A percentile compares a stretch with the other conserved stretches of the same genome.
These are phyloP conservation scores for Pipistrellus pipistrellus DNA, from an alignment of 2,797 vertebrate genomes.

Conservation along the genomic window DNA sequence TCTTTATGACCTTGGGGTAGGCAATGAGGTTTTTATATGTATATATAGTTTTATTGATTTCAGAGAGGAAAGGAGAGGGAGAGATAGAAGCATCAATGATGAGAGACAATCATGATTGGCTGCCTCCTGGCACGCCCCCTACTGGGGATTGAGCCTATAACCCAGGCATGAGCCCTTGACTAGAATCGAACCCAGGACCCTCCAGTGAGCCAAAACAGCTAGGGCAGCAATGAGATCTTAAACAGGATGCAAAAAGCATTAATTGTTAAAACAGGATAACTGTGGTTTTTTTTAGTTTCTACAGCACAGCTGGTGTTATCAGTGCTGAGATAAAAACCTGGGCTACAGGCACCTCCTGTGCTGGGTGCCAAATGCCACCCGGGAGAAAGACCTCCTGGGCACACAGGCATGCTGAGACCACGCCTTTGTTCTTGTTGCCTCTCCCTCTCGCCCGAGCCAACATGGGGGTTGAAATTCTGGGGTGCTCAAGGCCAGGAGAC, in stretches of 20 bases:
- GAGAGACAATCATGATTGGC: too few species aligned
- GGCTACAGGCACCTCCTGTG: not conserved
- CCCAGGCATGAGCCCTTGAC: too few species aligned
- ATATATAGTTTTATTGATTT: too few species aligned
- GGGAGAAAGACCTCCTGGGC: not conserved
- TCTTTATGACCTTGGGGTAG: not conserved
- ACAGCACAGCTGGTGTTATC: not conserved
- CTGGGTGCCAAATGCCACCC: slow-evolving; percentile 10
- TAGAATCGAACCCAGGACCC: too few species aligned
- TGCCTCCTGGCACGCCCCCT: too few species aligned
- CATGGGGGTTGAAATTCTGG: not conserved
- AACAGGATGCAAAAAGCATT: not conserved
- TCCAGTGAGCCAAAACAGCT: too few species aligned
- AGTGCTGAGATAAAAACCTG: slow-evolving; percentile 30
- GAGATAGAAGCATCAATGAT: too few species aligned
- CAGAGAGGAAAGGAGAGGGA: too few species aligned
- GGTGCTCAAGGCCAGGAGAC: not conserved
- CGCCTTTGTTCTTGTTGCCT: not conserved
- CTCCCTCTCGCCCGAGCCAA: not conserved
- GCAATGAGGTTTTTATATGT: too few species aligned
- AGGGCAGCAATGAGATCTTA: not conserved
- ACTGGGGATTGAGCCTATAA: too few species aligned
- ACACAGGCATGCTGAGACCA: not conserved
- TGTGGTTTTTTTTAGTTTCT: not conserved
- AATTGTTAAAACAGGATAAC: slow-evolving; percentile 25